Base-by-base conservation (phyloP, 2,113 vertebrate genomes). In the Pygoscelis adeliae region DNA sequence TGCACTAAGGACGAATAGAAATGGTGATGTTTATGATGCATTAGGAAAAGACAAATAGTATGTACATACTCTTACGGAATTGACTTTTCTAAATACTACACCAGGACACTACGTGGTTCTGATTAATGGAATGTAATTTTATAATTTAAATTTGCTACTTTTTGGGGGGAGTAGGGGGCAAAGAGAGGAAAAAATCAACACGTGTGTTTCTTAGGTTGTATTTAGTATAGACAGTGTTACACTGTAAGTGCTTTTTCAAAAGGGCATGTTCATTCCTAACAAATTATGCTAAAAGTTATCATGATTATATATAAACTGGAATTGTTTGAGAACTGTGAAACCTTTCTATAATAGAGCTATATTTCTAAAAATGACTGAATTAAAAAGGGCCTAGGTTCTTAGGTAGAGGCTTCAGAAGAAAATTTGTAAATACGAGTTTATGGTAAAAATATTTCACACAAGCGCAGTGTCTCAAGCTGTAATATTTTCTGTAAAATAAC, bases 1-100 rank as follows among this genome's bases (percentile, higher is more conserved):
- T 98, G 96, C 70, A 76, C 99, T 70, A 99, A 98, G 78, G 97
- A 99, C 30, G 99, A 99, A 52, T 98, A 98, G 85, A 97, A 76
- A 27, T 83, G 74, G 79, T 89, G 62, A 58, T 72, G 46, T 70
- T 90, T 77, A 61, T 84, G 79, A 67, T 92, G 52, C 44, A 81
- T 74, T 40, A 70, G 77, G 87, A 93, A 61, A 96, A 89, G 78
- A 95, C 93, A 93, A 96, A 86, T 62, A 94, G 9, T 84, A 17
- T 97, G 95, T 97, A 98, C 52, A 90, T 97, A 92, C 95, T 96
- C 47, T 94, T 87, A 85, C n/a, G 69, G 71, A 96, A 89, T 27
- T 88, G 61, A 74, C 58, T 96, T 94, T 87, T 81, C 74, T 74
- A 59, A n/a, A 50, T 95, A 62, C 9, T 83, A 74, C 82, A 96